Base-by-base conservation (phyloP, 2,888 invertebrate species). In the Enchytraeus crypticus region DNA sequence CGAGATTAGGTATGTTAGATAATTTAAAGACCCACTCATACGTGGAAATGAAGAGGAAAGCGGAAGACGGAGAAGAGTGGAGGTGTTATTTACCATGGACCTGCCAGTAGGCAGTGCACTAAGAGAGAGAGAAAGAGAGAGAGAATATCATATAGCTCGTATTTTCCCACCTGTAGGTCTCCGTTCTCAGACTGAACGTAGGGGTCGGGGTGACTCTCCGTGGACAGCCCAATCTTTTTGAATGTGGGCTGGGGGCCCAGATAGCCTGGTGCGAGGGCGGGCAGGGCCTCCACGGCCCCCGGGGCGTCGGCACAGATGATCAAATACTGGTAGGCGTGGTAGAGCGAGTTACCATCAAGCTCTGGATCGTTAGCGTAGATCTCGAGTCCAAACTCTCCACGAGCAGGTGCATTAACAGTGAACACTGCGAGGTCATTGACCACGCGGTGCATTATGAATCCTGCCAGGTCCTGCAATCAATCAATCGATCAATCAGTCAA, bases 221-320 rank as follows among this genome's bases (percentile, higher is more conserved):
- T 71, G 46, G 65, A 63, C 53, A 78, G 68, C 27, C 76, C 76
- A 58, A 73, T 75, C 61, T 74, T 73, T 59, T 68, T 71, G 67
- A 75, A 78, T 58, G 71, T 73, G n/a, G 74, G 76, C 66, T 77
- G 77, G 3, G 74, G 72, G n/a, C 77, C 77, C 2, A 78, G 71
- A 64, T 76, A 78, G 2, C 75, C 76, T 8, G 76, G 70, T 0
- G 75, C 77, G 38, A 78, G 69, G 49, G 71, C 71, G 0, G 78
- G 78, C 53, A 76, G 65, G 11, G 74, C 74, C 43, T 68, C 62
- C 3, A 71, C 71, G 4, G 72, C 69, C 58, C 71, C 72, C 61
- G 72, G 71, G 33, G 56, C 33, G 57, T 77, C 76, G 27, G 73
- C 64, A 60, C 76, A 75, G 63, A 74, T 69, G 43, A 78, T 70